phyloP scores from a whole-genome alignment of 2,888 invertebrate genomes.

The Heliothis peltigera region DNA sequence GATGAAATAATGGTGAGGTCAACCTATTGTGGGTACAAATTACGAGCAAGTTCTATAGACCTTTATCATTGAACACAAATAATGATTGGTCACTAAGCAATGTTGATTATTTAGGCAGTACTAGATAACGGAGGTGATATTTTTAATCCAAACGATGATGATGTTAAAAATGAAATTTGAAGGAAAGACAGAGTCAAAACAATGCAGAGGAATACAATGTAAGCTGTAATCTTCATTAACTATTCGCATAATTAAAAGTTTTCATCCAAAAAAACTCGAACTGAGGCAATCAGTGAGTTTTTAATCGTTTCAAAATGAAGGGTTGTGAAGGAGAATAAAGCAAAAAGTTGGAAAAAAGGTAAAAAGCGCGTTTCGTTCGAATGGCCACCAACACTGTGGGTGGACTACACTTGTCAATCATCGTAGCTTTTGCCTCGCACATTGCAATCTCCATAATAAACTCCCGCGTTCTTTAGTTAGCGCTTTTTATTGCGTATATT shows the following conservation, averaged over 20 bases:
- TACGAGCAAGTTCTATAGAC: constrained; percentile 43
- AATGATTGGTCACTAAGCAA: constrained; percentile 7
- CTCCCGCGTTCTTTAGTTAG: constrained; percentile 45
- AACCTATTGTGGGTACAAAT: constrained; percentile 35
- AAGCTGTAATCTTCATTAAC: constrained; percentile 18
- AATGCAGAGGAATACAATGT: constrained; percentile 4
- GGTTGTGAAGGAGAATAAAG: constrained; percentile 69
- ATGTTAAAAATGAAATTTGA: constrained; percentile 5
- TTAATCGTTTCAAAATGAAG: constrained; percentile 74
- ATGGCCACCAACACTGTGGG: constrained; percentile 80
- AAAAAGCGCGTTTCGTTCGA: constrained; percentile 70
- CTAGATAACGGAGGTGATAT: not conserved
- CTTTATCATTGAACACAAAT: constrained; percentile 30
- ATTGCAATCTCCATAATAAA: constrained; percentile 72
- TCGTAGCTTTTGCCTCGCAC: constrained; percentile 51
- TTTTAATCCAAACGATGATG: not conserved
- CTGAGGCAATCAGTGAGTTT: constrained; percentile 74
- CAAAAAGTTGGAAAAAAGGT: constrained; percentile 66
- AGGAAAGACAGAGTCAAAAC: not conserved
- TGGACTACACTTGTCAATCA: constrained; percentile 83
- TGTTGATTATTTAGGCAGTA: constrained; percentile 3
- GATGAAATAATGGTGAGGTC: constrained; percentile 57
- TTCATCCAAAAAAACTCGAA: constrained; percentile 18
- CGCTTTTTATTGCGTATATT: constrained; percentile 59
- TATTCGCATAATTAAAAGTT: constrained; percentile 39